Base-by-base conservation (phyloP, 2,888 invertebrate genomes). In the Cancer borealis region DNA sequence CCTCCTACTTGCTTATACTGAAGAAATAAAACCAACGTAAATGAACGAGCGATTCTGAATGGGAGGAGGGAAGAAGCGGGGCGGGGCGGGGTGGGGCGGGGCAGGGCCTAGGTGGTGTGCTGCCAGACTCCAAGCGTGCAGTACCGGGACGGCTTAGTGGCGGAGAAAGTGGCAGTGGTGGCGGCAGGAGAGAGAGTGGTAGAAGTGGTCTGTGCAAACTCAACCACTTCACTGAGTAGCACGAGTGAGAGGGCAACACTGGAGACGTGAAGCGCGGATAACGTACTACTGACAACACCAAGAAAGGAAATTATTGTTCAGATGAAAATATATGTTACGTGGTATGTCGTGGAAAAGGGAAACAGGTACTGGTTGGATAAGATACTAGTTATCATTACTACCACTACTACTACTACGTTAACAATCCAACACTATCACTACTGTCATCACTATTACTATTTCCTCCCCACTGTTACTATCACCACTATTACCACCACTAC, bases 111-210 rank as follows among this genome's bases (percentile, higher is more conserved):
- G 79, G 79, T 84, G 30, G 79, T 84, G 79, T 14, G 79, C 30
- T 6, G 79, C 79, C 30, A 21, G 39, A 30, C 79, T 84, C 79
- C 79, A 39, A 26, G 79, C 79, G 79, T 84, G 79, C 79, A 84
- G 79, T 84, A 84, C 79, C 30, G 79, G 79, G 79, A 30, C 79
- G 79, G 79, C 39, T 84, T 84, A 30, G 26, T 30, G 79, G 79
- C 30, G 79, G 79, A 84, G 79, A 84, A 84, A 84, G 79, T 84
- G 79, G 79, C 21, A 21, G 30, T 30, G 79, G 79, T 84, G 79
- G 79, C 79, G 79, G 79, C 30, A 30, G 73, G 79, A 84, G 79
- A 54, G 39, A 73, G 66, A 73, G 66, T 73, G 66, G 6, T n/a
- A n/a, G 66, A 26, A 12, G 79, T 12, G 79, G 79, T 26, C 30